phyloP scores from a whole-genome alignment of 1,140 invertebrate species.

The Orius laevigatus region DNA sequence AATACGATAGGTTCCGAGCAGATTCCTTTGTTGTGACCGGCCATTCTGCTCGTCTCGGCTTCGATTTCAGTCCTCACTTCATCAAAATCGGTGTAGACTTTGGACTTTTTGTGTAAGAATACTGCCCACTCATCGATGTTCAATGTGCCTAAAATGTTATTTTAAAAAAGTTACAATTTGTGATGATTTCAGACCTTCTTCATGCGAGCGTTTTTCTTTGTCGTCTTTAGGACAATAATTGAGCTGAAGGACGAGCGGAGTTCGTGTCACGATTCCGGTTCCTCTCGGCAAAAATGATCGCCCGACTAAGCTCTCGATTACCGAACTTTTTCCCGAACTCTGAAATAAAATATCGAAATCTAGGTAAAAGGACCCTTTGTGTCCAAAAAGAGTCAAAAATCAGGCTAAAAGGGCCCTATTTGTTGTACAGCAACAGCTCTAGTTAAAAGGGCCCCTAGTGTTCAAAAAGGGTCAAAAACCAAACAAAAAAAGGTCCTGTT shows the following conservation, averaged over 20 bases:
- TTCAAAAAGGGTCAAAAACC: no score
- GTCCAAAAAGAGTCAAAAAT: no score
- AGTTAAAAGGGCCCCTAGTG: no score
- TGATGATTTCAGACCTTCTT: neutral
- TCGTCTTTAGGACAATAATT: conserved; percentile 83
- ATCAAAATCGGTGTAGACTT: conserved; percentile 82
- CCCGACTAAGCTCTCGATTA: conserved; percentile 96
- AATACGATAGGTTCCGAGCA: conserved; percentile 90
- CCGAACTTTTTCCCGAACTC: conserved; percentile 99
- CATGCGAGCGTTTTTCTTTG: conserved; percentile 56
- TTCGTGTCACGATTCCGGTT: conserved; percentile 89
- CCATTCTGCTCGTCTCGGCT: conserved; percentile 79
- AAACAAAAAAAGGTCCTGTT: no score
- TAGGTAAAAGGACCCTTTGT: no score
- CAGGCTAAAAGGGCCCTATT: no score
- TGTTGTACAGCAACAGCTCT: no score
- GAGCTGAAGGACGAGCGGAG: conserved; percentile 87
- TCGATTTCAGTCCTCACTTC: conserved; percentile 88
- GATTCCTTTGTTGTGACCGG: conserved; percentile 92
- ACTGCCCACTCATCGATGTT: conserved; percentile 86
- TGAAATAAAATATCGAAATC: conserved; percentile 34
- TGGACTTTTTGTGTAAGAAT: conserved; percentile 85
- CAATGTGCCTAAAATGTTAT: conserved; percentile 50
- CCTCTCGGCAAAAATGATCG: conserved; percentile 93
- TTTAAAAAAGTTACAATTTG: neutral